Evolutionary conservation across 1,140 invertebrate genomes (phyloP).

Genomic region (Triops cancriformis): DNA sequence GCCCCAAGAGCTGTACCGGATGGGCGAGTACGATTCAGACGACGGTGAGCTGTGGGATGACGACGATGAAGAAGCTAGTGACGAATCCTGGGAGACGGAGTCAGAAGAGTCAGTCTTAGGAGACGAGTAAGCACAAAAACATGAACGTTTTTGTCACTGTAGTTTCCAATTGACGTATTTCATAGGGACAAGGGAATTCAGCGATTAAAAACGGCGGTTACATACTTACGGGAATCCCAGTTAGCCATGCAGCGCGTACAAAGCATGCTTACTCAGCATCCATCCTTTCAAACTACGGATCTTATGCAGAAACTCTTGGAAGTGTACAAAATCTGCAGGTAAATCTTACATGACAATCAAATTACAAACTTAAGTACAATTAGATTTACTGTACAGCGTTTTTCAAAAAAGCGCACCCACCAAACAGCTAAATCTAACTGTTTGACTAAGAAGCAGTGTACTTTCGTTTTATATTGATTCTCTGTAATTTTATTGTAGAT

Average conservation of each 20-base stretch:
- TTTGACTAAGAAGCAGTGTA: background rate
- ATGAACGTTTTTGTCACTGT: background rate
- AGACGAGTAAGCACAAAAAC: slow-evolving; percentile 6
- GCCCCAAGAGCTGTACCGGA: slow-evolving; percentile 74
- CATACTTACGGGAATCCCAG: slow-evolving; percentile 58
- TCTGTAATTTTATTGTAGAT: slow-evolving; percentile 38
- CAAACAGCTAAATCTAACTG: too few relatives aligned
- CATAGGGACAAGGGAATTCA: slow-evolving; percentile 32
- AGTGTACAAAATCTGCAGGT: slow-evolving; percentile 76
- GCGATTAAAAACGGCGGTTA: slow-evolving; percentile 58
- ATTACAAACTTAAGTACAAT: background rate
- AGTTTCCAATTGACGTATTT: too few relatives aligned
- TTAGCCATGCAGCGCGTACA: slow-evolving; percentile 63
- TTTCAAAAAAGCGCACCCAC: too few relatives aligned
- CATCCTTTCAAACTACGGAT: slow-evolving; percentile 58
- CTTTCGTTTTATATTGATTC: background rate
- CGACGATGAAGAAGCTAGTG: slow-evolving; percentile 42
- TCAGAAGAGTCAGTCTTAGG: slow-evolving; percentile 35
- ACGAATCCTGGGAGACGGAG: slow-evolving; percentile 69
- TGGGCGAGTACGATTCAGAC: slow-evolving; percentile 67
- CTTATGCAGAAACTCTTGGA: slow-evolving; percentile 68
- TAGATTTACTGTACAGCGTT: background rate
- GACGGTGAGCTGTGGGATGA: slow-evolving; percentile 64
- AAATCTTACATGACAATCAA: slow-evolving; percentile 14
- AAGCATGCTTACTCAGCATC: slow-evolving; percentile 64